Percentiles rank a stretch among this genome's conserved stretches.
Evolutionary conservation across 2,888 invertebrate genomes (phyloP).

Genomic region (Amorpha juglandis): DNA sequence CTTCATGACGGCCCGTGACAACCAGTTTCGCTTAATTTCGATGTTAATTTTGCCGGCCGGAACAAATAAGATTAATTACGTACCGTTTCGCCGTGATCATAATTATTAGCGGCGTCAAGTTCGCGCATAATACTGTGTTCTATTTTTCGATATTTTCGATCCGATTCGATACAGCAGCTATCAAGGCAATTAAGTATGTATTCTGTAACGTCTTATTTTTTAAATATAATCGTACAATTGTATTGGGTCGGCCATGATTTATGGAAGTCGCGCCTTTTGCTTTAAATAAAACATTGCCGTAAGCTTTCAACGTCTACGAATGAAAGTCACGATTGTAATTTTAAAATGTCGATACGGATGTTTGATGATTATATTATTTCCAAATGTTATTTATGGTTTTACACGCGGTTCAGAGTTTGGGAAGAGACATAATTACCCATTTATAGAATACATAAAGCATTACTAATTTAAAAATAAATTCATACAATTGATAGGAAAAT

Average conservation of each 20-base stretch:
- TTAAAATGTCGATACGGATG: slow-evolving; percentile 74
- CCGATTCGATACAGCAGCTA: slow-evolving; percentile 27
- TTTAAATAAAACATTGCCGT: slow-evolving; percentile 81
- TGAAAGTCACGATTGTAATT: slow-evolving; percentile 82
- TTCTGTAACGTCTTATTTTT: slow-evolving; percentile 66
- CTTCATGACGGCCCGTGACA: slow-evolving; percentile 45
- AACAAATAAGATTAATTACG: slow-evolving; percentile 73
- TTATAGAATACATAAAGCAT: background rate
- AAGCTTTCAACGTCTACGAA: slow-evolving; percentile 78
- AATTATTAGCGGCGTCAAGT: slow-evolving; percentile 51
- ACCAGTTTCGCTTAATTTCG: slow-evolving; percentile 72
- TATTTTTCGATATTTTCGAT: slow-evolving; percentile 42
- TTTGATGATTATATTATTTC: slow-evolving; percentile 71
- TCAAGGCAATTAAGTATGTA: slow-evolving; percentile 67
- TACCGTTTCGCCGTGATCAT: slow-evolving; percentile 52
- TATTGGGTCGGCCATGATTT: slow-evolving; percentile 75
- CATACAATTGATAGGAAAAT: background rate
- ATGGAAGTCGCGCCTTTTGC: slow-evolving; percentile 71
- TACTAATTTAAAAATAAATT: background rate
- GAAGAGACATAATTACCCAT: background rate
- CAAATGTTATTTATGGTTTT: slow-evolving; percentile 42
- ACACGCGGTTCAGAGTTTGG: background rate
- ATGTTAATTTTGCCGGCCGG: slow-evolving; percentile 66
- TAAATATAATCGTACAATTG: slow-evolving; percentile 72
- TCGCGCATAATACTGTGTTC: slow-evolving; percentile 32